Evolutionary conservation across 2,113 vertebrate genomes (phyloP), one percentile per base, ranked within the genome.

Genomic region (Brachirus orientalis): DNA sequence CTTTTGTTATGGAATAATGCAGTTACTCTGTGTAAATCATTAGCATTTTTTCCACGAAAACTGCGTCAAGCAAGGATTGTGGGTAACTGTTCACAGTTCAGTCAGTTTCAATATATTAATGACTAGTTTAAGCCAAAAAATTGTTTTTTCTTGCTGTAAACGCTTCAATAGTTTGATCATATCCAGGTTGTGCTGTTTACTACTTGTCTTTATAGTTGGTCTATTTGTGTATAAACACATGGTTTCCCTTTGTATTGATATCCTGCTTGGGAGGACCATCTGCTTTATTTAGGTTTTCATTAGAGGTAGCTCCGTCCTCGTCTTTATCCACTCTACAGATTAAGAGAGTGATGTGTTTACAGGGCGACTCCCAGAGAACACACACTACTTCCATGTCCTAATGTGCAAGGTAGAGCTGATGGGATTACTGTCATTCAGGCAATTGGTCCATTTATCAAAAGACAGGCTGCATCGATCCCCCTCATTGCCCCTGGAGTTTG

Each of bases 361-460:
- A 37, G 43, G 63, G 63, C 58, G 12, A 73, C 83, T 80, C 75
- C 63, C 41, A 20, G 18, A 77, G 56, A 82, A 78, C 84, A 83
- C 83, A 53, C 63, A 59, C 36, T 3, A 70, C 80, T 59, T 76
- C 72, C 70, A 71, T 75, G 77, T 80, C 72, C 63, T 86, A 82
- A 82, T 85, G 79, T 76, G 77, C 35, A 35, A 77, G 75, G 46
- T 78, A 69, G 76, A 84, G 86, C 79, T 68, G 82, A 89, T 90
- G 81, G 89, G 85, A 86, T 90, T 87, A 85, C 77, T 86, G 88
- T 91, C 85, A 76, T 88, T 90, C 86, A 85, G 86, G 81, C 80
- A 81, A 84, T 87, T 86, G 88, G 88, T 76, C 85, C 86, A 90
- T 90, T 91, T 86, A 91, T 93, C 88, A 91, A 86, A 89, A 85